A percentile compares a stretch with the other conserved stretches of the same genome.
phyloP scores from a whole-genome alignment of 2,113 vertebrate species.

The Jaculus jaculus region DNA sequence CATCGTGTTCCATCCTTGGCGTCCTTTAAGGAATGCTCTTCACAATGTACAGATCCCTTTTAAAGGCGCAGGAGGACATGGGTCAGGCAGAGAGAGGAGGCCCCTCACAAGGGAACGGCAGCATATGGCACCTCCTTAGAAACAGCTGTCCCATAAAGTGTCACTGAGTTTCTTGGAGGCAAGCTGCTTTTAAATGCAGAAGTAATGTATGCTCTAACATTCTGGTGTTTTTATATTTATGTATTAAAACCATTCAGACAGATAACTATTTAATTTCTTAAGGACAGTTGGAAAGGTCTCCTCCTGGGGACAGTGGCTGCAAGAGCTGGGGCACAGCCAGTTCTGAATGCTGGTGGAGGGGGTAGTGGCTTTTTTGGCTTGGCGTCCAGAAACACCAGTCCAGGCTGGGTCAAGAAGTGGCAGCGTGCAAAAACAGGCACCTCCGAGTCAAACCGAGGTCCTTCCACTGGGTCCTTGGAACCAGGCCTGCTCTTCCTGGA shows the following conservation, averaged over 20 bases:
- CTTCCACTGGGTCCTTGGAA: neutral
- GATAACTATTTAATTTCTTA: slow-evolving; percentile 81
- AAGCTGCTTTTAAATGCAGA: slow-evolving; percentile 55
- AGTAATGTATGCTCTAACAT: slow-evolving; percentile 58
- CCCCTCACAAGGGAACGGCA: neutral
- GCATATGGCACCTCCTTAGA: neutral
- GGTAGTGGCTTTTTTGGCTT: neutral
- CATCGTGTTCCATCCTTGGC: neutral
- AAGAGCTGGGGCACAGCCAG: neutral
- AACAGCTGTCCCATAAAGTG: neutral
- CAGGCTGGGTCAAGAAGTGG: neutral
- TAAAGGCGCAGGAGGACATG: neutral
- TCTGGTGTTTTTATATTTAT: slow-evolving; percentile 82
- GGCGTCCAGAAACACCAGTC: neutral
- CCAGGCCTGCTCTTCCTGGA: neutral
- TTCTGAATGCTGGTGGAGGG: neutral
- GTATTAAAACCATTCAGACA: slow-evolving; percentile 70
- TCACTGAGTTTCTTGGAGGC: too few relatives aligned
- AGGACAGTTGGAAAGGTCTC: slow-evolving; percentile 42
- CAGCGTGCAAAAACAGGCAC: neutral
- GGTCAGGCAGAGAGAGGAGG: neutral
- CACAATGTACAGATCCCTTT: neutral
- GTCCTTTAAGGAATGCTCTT: neutral
- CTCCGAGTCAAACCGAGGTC: neutral
- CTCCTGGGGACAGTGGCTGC: slow-evolving; percentile 1